phyloP scores from a whole-genome alignment of 2,888 invertebrate species.

The Coelinius sp. region DNA sequence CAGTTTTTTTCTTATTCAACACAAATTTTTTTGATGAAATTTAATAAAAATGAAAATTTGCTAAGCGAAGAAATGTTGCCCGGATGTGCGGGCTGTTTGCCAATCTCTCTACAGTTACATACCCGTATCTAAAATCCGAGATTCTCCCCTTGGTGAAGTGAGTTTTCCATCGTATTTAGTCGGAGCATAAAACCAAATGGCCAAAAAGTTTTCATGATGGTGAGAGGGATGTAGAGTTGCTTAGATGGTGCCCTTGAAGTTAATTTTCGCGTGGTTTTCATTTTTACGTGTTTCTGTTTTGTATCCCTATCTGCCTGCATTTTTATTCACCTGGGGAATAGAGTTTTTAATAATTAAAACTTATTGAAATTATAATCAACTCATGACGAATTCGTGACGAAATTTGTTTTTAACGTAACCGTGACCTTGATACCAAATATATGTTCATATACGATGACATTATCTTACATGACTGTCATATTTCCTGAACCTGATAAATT shows the following conservation, averaged over 20 bases:
- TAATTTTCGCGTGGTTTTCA: not conserved
- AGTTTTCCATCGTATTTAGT: constrained; percentile 58
- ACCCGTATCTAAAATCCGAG: constrained; percentile 32
- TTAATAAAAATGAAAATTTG: constrained; percentile 42
- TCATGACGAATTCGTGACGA: too few species aligned
- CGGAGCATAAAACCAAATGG: constrained; percentile 64
- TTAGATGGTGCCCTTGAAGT: not conserved
- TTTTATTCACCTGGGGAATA: not conserved
- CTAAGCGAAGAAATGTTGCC: not conserved
- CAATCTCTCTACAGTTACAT: constrained; percentile 53
- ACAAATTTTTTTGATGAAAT: too few species aligned
- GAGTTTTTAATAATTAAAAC: not conserved
- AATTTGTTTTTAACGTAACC: too few species aligned
- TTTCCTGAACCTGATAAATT: too few species aligned
- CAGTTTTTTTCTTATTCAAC: too few species aligned
- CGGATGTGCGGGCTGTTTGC: constrained; percentile 56
- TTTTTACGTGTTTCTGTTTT: not conserved
- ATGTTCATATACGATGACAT: too few species aligned
- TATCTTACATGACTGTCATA: too few species aligned
- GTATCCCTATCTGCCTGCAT: not conserved
- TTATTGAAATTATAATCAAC: too few species aligned
- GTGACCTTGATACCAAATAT: too few species aligned
- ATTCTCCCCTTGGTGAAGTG: constrained; percentile 23
- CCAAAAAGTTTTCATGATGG: constrained; percentile 59
- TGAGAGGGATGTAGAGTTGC: constrained; percentile 52